These are phyloP conservation scores for Gadopsis bispinosus DNA, from an alignment of 2,797 vertebrate species.

Conservation along the genomic window DNA sequence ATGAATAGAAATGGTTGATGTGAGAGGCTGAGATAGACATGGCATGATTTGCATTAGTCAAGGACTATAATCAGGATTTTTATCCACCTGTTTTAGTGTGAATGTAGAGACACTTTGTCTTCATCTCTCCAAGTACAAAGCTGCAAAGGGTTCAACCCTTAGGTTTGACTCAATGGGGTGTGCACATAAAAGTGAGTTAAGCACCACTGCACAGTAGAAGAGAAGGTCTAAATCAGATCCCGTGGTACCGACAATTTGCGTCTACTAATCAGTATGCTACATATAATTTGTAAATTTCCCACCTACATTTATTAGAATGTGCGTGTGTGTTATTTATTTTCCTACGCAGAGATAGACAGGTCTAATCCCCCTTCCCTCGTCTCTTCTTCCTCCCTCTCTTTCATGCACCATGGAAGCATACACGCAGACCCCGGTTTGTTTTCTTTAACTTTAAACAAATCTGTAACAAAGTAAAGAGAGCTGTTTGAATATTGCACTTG, in stretches of 20 bases:
- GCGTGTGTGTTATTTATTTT: conserved; percentile 16
- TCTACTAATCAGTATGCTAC: not conserved
- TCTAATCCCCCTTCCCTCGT: not conserved
- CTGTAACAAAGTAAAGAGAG: conserved; percentile 56
- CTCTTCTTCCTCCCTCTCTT: not conserved
- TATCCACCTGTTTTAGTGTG: not conserved
- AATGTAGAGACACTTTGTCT: not conserved
- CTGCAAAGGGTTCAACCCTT: not conserved
- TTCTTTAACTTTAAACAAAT: conserved; percentile 59
- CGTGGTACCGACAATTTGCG: conserved; percentile 5
- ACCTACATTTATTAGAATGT: not conserved
- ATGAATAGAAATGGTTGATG: not conserved
- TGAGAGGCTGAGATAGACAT: no score
- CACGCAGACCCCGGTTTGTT: conserved; percentile 52
- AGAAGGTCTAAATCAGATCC: conserved; percentile 16
- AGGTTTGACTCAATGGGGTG: not conserved
- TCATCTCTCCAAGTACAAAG: not conserved
- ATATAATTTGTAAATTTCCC: conserved; percentile 3
- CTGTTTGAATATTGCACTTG: conserved; percentile 50
- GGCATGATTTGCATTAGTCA: not conserved
- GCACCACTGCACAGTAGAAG: conserved; percentile 1
- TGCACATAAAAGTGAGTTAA: conserved; percentile 27
- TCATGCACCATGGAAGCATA: conserved; percentile 33
- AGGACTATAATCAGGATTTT: no score
- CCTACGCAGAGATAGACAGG: not conserved